Base-by-base conservation (phyloP, 2,113 vertebrate species). In the Potamarius usumacintae region DNA sequence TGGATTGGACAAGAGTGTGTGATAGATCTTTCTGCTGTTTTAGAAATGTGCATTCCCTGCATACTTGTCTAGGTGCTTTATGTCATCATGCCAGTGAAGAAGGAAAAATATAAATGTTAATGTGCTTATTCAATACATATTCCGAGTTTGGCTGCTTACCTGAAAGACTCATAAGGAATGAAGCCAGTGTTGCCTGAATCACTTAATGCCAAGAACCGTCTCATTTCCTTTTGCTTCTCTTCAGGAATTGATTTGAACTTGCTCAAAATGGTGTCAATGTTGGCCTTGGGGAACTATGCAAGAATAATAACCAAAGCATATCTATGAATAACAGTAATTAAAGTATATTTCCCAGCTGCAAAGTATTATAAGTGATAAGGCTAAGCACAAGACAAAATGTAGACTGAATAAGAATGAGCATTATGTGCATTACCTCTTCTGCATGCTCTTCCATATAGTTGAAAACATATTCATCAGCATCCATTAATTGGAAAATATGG, bases 401-500 rank as follows among this genome's bases (percentile, higher is more conserved):
- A 53, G 34, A n/a, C n/a, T 3, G 4, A 27, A 20, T 20, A 82
- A 25, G 57, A 77, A 18, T 34, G 42, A n/a, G 5, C 7, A 25
- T 1, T 57, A 25, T 25, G 69, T 82, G 42, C 76, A 12, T 90
- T 89, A 98, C 98, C 96, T 96, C 96, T 88, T 97, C 92, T 76
- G 94, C 88, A 92, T 97, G 94, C 79, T 92, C 94, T 92, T 99
- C 97, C 97, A 98, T 98, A 92, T 97, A 98, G 79, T 87, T 96
- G 82, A 97, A 94, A 0, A 96, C 96, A 92, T 97, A 99, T 65
- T 97, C 96, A 89, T 99, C 97, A 11, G 97, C 97, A 89, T 95
- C 95, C 82, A 97, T 90, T 86, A 99, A 90, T 86, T 92, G 88
- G 92, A 99, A 98, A 65, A 91, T 65, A 86, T 94, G 92, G 42